phyloP scores from a whole-genome alignment of 30 jellyfish, hydroid and myxozoan species.

The Morbakka virulenta region DNA sequence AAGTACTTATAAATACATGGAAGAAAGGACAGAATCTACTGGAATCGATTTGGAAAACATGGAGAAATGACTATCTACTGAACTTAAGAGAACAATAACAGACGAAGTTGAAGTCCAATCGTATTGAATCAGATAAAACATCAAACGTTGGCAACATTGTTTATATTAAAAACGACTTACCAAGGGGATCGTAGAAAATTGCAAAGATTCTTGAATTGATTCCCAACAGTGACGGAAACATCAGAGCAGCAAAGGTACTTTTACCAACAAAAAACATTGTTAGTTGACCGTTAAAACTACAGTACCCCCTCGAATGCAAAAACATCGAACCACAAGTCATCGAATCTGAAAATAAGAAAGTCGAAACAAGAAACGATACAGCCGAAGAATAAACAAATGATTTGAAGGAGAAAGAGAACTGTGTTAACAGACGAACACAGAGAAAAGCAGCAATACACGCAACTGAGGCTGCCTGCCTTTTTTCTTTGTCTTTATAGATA shows the following conservation, averaged over 20 bases:
- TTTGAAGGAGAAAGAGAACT: too few species aligned
- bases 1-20: neutral
- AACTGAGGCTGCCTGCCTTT: too few species aligned
- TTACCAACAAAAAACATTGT: neutral
- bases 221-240: too few species aligned
- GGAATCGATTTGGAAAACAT: neutral
- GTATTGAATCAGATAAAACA: neutral
- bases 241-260: neutral
- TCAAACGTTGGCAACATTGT: too few species aligned
- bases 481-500: too few species aligned
- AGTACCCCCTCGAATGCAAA: slow-evolving; percentile 3
- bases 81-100: neutral
- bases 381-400: too few species aligned
- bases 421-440: too few species aligned
- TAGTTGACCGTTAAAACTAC: neutral
- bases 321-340: neutral
- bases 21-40: neutral
- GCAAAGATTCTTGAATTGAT: neutral
- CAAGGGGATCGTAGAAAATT: neutral
- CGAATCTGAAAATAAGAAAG: too few species aligned
- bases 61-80: neutral
- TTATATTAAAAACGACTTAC: neutral
- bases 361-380: too few species aligned
- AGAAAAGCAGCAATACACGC: too few species aligned
- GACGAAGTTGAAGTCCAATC: neutral